Evolutionary conservation across 35 echinoderm and acorn worm genomes (phyloP), one percentile per base, ranked within the genome.

Genomic region (Lytechinus pictus): DNA sequence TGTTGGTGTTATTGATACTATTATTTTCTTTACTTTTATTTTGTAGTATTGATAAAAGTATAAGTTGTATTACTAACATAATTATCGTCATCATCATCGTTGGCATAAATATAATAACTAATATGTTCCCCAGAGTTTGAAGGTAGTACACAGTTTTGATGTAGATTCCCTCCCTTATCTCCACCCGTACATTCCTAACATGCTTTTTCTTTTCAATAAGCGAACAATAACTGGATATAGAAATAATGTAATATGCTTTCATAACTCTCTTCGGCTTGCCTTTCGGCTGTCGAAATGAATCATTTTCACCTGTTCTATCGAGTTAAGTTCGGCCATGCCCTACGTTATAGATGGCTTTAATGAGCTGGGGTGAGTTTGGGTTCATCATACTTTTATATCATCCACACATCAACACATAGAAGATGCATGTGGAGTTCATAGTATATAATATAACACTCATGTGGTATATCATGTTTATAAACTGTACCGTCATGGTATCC

Each of bases 281-380:
- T 79, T 79, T 79, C 66, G 66, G 66, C 66, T 79, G 66, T 79
- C 66, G 66, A 79, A 79, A 79, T 79, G 66, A 79, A 79, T 79
- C 66, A 79, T 79, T 79, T 79, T 79, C 66, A 79, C 66, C 66
- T 79, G 66, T 79, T 79, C 66, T 79, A 79, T 79, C 66, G 4
- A 79, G 66, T 79, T 79, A 79, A 79, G 19, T 24, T 16, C n/a
- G 19, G 66, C 66, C 19, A 79, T 79, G 66, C 19, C 66, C 7
- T 24, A 79, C 19, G 19, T 79, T 79, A 6, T 79, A n/a, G 16
- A 16, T 79, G 66, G 21, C 19, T 79, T 79, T n/a, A 14, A 79
- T 79, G 66, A 79, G 66, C 66, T 24, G 66, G 66, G 66, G 12
- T 79, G 66, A 79, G 66, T 6, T 24, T 79, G 4, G 66, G 66